Percentiles rank a stretch among this genome's conserved stretches.
These are phyloP conservation scores for Sebastes matsubarae DNA, from an alignment of 2,797 vertebrate genomes.

Conservation along the genomic window DNA sequence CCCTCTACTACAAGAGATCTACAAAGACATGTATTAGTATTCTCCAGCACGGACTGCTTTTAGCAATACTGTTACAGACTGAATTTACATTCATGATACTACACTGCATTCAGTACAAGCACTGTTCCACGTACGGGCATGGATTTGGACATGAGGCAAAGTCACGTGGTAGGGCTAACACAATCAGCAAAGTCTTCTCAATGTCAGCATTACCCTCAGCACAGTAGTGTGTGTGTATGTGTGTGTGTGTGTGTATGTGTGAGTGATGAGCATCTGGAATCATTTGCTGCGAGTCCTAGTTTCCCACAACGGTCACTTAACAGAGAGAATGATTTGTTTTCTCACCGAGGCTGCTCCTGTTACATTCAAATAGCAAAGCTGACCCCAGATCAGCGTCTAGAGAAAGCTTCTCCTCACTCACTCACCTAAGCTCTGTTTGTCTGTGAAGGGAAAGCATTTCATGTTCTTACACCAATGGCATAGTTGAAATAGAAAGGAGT, in stretches of 20 bases:
- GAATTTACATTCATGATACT: constrained; percentile 59
- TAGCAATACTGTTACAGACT: constrained; percentile 78
- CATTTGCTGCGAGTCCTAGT: constrained; percentile 69
- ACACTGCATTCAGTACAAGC: constrained; percentile 74
- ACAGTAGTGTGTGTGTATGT: constrained; percentile 14
- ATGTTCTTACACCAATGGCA: constrained; percentile 47
- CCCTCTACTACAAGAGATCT: constrained; percentile 98
- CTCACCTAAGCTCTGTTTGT: constrained; percentile 40
- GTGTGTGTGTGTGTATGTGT: neutral
- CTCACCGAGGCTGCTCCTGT: constrained; percentile 69
- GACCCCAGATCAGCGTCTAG: constrained; percentile 57
- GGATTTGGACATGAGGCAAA: constrained; percentile 55
- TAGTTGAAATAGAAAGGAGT: constrained; percentile 33
- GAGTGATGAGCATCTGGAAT: constrained; percentile 72
- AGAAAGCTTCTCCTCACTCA: constrained; percentile 47
- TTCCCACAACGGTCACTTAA: constrained; percentile 74
- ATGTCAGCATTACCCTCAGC: constrained; percentile 59
- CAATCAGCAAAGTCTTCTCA: constrained; percentile 61
- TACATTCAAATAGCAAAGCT: constrained; percentile 66
- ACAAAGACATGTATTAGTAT: constrained; percentile 97
- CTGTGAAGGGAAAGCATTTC: constrained; percentile 62
- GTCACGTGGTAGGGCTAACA: constrained; percentile 65
- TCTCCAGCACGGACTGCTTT: constrained; percentile 63
- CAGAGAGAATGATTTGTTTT: constrained; percentile 70
- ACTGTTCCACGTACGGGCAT: constrained; percentile 68